phyloP scores from a whole-genome alignment of 2,797 vertebrate species.

The Sparidentex hasta region DNA sequence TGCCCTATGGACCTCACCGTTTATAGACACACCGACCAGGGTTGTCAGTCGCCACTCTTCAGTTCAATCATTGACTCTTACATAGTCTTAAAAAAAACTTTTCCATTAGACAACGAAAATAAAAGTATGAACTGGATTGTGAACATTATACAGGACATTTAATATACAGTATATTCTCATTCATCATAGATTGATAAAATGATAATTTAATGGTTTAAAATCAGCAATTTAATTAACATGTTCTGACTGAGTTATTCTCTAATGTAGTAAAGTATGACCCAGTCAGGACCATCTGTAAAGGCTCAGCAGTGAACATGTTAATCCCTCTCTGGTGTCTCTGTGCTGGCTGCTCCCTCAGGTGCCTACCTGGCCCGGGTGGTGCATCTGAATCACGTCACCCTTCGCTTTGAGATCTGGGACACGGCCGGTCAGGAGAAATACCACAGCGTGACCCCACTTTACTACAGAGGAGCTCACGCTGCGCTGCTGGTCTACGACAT shows the following conservation, averaged over 20 bases:
- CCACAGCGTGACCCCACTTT: constrained; percentile 88
- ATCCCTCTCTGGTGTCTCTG: neutral
- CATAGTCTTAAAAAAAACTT: too few species aligned
- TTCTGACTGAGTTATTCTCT: neutral
- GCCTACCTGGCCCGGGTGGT: constrained; percentile 85
- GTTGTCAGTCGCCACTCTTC: too few species aligned
- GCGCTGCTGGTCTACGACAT: constrained; percentile 88
- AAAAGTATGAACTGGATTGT: too few species aligned
- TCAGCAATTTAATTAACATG: neutral
- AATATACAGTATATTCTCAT: too few species aligned
- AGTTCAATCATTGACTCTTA: too few species aligned
- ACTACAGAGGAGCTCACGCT: constrained; percentile 85
- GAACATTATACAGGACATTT: too few species aligned
- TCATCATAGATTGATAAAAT: too few species aligned
- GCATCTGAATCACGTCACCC: constrained; percentile 33
- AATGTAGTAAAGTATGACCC: neutral
- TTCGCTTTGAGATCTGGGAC: constrained; percentile 91
- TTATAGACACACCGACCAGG: too few species aligned
- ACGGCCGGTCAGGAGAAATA: constrained; percentile 90
- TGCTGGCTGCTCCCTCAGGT: constrained; percentile 67
- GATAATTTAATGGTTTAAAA: too few species aligned
- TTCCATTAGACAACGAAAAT: too few species aligned
- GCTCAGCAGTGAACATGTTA: neutral
- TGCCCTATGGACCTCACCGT: too few species aligned
- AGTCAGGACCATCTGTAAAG: neutral